Conservation (phyloP, 2,888 invertebrate species). For the Nephrotoma flavescens region DNA sequence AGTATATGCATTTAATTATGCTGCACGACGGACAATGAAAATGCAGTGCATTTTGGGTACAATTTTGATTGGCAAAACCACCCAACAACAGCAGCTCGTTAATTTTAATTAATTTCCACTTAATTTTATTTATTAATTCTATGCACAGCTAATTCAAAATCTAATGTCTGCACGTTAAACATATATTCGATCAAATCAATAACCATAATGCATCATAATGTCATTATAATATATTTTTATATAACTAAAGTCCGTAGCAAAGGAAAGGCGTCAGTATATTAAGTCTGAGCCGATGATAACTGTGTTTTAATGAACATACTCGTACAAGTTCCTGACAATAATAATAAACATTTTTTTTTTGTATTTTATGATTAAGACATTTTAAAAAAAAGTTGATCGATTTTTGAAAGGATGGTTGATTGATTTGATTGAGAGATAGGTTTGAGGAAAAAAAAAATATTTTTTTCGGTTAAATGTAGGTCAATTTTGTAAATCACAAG, state of each 20-base stretch:
- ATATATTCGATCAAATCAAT: not conserved
- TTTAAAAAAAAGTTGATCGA: not conserved
- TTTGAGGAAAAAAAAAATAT: not conserved
- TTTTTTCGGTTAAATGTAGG: not conserved
- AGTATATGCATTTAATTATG: not conserved
- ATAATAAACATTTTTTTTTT: not conserved
- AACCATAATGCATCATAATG: not conserved
- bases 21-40: not conserved
- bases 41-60: not conserved
- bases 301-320: not conserved
- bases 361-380: not conserved
- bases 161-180: not conserved
- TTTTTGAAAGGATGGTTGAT: not conserved
- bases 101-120: not conserved
- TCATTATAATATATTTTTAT: not conserved
- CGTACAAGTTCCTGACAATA: not conserved
- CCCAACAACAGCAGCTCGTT: not conserved
- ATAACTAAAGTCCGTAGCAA: not conserved
- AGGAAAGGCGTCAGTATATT: not conserved
- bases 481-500: not conserved
- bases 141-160: not conserved
- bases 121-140: not conserved
- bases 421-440: not conserved
- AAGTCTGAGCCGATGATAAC: not conserved
- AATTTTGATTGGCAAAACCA: not conserved